Conservation (phyloP, 2,797 vertebrate species). For the Acanthiza pusilla region DNA sequence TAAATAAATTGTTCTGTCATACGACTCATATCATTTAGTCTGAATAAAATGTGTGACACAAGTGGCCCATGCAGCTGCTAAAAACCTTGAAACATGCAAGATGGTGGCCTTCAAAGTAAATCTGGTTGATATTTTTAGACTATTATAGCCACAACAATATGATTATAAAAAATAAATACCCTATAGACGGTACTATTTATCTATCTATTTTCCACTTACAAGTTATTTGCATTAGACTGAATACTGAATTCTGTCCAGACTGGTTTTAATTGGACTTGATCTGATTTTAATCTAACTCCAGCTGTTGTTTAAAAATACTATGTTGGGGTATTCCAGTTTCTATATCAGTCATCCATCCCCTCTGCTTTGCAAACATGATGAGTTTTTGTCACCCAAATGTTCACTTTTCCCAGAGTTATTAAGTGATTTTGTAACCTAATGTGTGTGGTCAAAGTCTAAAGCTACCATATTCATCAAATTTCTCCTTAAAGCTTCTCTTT, state of each 20-base stretch:
- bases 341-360: neutral
- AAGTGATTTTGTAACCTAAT: neutral
- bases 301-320: neutral
- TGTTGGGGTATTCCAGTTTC: neutral
- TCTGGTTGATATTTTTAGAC: neutral
- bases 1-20: neutral
- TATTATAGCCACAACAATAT: neutral
- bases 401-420: neutral
- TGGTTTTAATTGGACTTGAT: neutral
- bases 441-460: neutral
- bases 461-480: neutral
- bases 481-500: neutral
- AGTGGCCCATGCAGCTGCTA: neutral
- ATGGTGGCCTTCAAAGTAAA: neutral
- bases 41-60: neutral
- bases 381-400: neutral
- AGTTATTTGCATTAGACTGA: neutral
- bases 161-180: neutral
- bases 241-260: neutral
- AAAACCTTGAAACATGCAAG: neutral
- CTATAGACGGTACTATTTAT: neutral
- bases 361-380: neutral
- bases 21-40: neutral
- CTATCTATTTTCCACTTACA: neutral
- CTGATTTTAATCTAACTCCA: neutral